Evolutionary conservation across 92 coral and sea anemone genomes (phyloP).

Genomic region (Phenganax stokvisi): DNA sequence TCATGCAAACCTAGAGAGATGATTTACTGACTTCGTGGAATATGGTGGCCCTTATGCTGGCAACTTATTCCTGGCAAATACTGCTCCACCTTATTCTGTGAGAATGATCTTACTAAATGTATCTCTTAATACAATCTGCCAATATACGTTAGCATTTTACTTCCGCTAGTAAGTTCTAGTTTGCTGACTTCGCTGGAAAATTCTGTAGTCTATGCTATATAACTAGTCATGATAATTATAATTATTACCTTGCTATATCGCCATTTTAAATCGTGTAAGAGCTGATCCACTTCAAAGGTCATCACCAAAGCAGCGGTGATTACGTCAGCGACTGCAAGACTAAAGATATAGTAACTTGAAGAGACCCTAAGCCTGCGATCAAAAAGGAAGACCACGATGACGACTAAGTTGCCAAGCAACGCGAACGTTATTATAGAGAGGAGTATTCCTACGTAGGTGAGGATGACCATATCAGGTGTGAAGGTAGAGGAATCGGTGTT

Average conservation of each 20-base stretch:
- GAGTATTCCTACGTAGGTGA: constrained; percentile 45
- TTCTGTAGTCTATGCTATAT: too few relatives aligned
- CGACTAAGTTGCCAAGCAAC: constrained; percentile 74
- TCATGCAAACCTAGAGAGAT: too few relatives aligned
- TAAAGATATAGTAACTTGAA: constrained; percentile 72
- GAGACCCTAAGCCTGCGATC: constrained; percentile 63
- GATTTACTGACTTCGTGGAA: too few relatives aligned
- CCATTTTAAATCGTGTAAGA: constrained; percentile 58
- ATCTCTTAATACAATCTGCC: too few relatives aligned
- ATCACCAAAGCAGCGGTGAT: constrained; percentile 71
- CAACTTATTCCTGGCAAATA: too few relatives aligned
- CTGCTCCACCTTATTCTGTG: too few relatives aligned
- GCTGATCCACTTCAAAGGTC: constrained; percentile 82
- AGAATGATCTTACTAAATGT: too few relatives aligned
- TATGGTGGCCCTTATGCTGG: too few relatives aligned
- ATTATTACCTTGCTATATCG: constrained; percentile 49
- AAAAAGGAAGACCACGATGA: constrained; percentile 63
- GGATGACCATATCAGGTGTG: background rate
- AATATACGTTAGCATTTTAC: too few relatives aligned
- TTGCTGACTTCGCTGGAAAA: too few relatives aligned
- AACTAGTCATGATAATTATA: too few relatives aligned
- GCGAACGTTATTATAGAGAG: constrained; percentile 56
- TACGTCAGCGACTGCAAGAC: constrained; percentile 77
- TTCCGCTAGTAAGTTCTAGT: too few relatives aligned
- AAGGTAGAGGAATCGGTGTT: background rate